A percentile compares a stretch with the other conserved stretches of the same genome.
These are phyloP conservation scores for Ypsolopha sequella DNA, from an alignment of 2,888 invertebrate species.

Conservation along the genomic window DNA sequence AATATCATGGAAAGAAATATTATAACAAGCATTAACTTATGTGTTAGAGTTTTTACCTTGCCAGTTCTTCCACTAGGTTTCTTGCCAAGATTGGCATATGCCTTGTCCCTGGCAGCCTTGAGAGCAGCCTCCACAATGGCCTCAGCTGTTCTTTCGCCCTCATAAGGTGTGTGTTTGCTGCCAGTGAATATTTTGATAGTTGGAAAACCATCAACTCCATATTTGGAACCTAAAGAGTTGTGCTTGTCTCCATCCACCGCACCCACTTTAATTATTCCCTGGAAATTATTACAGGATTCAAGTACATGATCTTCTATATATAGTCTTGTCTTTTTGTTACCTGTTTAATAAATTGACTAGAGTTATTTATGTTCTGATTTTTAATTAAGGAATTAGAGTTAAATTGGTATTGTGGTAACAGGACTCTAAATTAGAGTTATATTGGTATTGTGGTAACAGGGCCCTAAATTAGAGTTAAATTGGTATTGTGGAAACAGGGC, in stretches of 20 bases:
- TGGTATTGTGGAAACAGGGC: too few relatives aligned
- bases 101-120: constrained; percentile 82
- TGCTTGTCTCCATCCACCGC: constrained; percentile 94
- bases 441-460: too few relatives aligned
- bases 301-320: too few relatives aligned
- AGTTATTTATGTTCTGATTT: too few relatives aligned
- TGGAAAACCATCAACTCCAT: constrained; percentile 92
- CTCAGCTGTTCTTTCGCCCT: constrained; percentile 87
- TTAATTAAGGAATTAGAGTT: too few relatives aligned
- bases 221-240: constrained; percentile 82
- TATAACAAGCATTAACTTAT: too few relatives aligned
- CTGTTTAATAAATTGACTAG: too few relatives aligned
- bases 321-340: too few relatives aligned
- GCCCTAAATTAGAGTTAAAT: too few relatives aligned
- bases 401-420: too few relatives aligned
- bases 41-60: constrained; percentile 47
- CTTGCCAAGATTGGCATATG: constrained; percentile 73
- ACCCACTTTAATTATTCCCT: constrained; percentile 95
- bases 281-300: constrained; percentile 15
- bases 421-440: too few relatives aligned
- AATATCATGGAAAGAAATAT: too few relatives aligned
- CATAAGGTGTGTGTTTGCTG: constrained; percentile 89
- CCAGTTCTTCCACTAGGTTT: constrained; percentile 49
- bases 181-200: constrained; percentile 94
- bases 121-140: constrained; percentile 88